These are phyloP conservation scores for Tachina lurida DNA, from an alignment of 2,888 invertebrate genomes.

Conservation along the genomic window DNA sequence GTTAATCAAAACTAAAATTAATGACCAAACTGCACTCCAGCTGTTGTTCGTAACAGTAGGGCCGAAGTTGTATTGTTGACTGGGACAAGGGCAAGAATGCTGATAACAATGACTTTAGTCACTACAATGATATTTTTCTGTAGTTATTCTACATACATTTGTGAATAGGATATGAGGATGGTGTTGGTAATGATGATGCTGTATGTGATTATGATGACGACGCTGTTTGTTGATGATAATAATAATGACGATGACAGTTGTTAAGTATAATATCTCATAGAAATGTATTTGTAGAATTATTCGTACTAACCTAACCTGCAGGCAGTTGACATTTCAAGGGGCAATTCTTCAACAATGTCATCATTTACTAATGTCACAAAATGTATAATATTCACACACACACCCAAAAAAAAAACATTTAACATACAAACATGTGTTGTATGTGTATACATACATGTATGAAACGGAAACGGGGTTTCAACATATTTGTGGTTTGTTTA, in stretches of 20 bases:
- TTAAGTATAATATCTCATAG: constrained; percentile 70
- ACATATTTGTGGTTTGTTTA: neutral
- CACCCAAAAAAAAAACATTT: neutral
- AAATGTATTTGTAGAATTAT: constrained; percentile 69
- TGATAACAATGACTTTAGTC: constrained; percentile 64
- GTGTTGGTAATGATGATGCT: constrained; percentile 9
- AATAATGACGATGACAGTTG: constrained; percentile 66
- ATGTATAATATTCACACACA: constrained; percentile 30
- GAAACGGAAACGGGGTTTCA: constrained; percentile 28
- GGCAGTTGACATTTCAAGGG: constrained; percentile 74
- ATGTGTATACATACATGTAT: neutral
- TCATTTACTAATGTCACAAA: constrained; percentile 71
- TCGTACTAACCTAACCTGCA: constrained; percentile 64
- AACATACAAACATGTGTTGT: constrained; percentile 19
- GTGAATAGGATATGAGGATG: neutral
- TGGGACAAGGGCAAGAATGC: constrained; percentile 31
- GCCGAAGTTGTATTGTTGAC: constrained; percentile 31
- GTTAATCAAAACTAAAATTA: neutral
- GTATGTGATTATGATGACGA: constrained; percentile 12
- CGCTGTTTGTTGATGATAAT: constrained; percentile 45
- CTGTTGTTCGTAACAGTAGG: constrained; percentile 24
- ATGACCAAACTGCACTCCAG: neutral
- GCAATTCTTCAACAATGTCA: constrained; percentile 74
- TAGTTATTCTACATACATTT: constrained; percentile 22
- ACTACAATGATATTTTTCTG: constrained; percentile 38